Evolutionary conservation across 1,140 invertebrate species (phyloP).

Genomic region (Holotrichia oblita): DNA sequence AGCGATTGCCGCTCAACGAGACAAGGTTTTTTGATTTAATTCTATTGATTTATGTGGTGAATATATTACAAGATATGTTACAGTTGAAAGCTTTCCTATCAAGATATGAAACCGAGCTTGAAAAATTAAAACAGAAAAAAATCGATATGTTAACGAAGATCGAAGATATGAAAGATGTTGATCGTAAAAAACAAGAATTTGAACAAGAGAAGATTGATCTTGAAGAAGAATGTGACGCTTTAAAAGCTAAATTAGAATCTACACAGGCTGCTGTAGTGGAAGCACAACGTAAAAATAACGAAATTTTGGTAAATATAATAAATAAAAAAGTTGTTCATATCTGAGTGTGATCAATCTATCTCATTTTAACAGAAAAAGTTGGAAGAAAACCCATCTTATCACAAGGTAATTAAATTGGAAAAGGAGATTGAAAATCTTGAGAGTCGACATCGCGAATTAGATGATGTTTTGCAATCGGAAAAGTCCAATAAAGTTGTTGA

Average conservation of each 20-base stretch:
- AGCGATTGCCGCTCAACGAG: slow-evolving; percentile 38
- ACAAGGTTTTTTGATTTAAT: background rate
- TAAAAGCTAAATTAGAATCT: slow-evolving; percentile 45
- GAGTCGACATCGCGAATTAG: slow-evolving; percentile 34
- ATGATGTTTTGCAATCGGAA: slow-evolving; percentile 23
- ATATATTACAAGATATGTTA: background rate
- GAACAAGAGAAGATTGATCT: slow-evolving; percentile 29
- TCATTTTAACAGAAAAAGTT: slow-evolving; percentile 43
- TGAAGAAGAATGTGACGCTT: slow-evolving; percentile 38
- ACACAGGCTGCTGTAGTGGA: slow-evolving; percentile 47
- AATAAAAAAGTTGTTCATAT: slow-evolving; percentile 9
- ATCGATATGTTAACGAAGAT: slow-evolving; percentile 39
- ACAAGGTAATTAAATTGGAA: slow-evolving; percentile 46
- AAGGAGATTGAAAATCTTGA: slow-evolving; percentile 46
- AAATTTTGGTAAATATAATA: slow-evolving; percentile 46
- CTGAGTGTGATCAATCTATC: background rate
- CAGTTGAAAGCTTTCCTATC: slow-evolving; percentile 31
- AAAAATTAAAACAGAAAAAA: slow-evolving; percentile 27
- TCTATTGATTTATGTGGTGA: no score
- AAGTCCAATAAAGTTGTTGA: slow-evolving; percentile 32
- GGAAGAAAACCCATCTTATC: slow-evolving; percentile 45
- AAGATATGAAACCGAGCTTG: slow-evolving; percentile 36
- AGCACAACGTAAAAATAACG: slow-evolving; percentile 43
- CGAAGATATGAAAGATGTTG: slow-evolving; percentile 43
- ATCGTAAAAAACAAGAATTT: slow-evolving; percentile 44